Evolutionary conservation across 2,113 vertebrate species (phyloP), one percentile per base, ranked within the genome.

Genomic region (Sphyrna mokarran): DNA sequence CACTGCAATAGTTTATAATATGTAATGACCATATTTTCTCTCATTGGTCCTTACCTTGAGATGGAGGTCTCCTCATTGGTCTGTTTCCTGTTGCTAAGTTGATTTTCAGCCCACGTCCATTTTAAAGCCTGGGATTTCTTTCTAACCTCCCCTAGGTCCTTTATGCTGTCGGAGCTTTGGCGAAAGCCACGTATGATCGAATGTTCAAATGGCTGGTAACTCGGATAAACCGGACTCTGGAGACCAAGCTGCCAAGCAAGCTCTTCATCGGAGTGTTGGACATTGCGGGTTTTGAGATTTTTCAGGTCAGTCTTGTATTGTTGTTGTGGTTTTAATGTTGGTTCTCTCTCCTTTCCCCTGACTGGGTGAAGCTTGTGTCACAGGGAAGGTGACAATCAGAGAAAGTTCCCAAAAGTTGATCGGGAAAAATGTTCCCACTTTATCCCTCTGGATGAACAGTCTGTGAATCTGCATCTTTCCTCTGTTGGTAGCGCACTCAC

Each of bases 271-370:
- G 95, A 26, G 80, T 95, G 43, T 61, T 95, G 95, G 95, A 95
- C 95, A 95, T 95, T 9, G 95, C 95, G 2, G 95, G 95, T 1
- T 95, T 95, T 58, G 95, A 95, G 76, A 95, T 95, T 43, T 95
- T 95, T 26, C 66, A 95, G 26, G 95, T 95, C 18, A 80, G 66
- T 16, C 66, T 68, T 18, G 16, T 68, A 16, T 4, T 54, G 48
- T 40, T 70, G 0, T 70, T 26, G 3, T 70, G 69, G 22, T 70
- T 22, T 22, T 8, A 10, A 37, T 40, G 33, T n/a, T 83, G 10
- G 37, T 40, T 33, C 10, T 83, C 78, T 37, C 29, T n/a, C 78
- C 78, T 23, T n/a, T 14, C 14, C 78, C 37, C 29, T 29, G 23
- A 70, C 69, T 70, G 69, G 69, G 7, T 70, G 2, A 23, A 18